Evolutionary conservation across 1,140 invertebrate species (phyloP).

Genomic region (Eurosta solidaginis): DNA sequence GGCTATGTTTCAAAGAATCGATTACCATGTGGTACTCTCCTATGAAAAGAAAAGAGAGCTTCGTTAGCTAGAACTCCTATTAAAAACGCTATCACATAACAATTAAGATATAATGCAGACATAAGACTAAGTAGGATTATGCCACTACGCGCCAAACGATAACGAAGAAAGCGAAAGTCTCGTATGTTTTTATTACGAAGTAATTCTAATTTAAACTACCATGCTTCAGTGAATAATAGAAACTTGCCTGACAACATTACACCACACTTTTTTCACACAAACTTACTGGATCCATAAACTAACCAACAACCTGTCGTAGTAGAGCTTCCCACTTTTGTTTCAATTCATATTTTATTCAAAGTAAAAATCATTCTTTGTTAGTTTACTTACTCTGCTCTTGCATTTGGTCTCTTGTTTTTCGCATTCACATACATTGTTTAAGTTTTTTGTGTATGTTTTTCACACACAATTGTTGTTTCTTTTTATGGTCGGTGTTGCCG

Average conservation of each 20-base stretch:
- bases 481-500: not conserved
- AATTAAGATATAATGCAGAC: too few species aligned
- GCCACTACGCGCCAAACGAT: too few species aligned
- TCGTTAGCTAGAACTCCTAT: too few species aligned
- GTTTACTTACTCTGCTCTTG: not conserved
- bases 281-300: not conserved
- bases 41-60: too few species aligned
- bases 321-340: not conserved
- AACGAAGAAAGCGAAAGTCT: too few species aligned
- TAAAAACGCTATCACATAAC: too few species aligned
- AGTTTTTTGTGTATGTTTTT: not conserved
- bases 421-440: not conserved
- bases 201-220: too few species aligned
- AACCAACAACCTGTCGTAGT: not conserved
- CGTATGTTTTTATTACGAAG: too few species aligned
- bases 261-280: not conserved
- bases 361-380: not conserved
- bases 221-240: not conserved
- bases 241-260: not conserved
- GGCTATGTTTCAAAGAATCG: too few species aligned
- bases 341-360: slow-evolving; percentile 1
- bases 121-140: too few species aligned
- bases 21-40: too few species aligned
- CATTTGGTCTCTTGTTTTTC: not conserved
- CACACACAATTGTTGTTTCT: not conserved